Conservation (phyloP, 2,113 vertebrate species). For the Callaeas wilsoni region DNA sequence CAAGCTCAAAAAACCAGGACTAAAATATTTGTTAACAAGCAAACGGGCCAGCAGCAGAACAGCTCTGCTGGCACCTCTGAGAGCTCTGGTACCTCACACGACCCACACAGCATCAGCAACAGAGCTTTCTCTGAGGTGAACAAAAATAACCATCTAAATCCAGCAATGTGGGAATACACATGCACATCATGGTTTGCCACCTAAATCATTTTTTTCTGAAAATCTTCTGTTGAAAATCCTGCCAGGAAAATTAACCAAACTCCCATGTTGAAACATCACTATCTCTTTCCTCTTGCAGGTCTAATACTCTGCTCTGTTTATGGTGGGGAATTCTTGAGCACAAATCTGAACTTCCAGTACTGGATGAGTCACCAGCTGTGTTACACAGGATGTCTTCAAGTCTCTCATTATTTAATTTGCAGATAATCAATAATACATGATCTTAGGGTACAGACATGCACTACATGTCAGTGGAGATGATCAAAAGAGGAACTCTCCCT, state of each 20-base stretch:
- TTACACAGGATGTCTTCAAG: background rate
- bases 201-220: rapidly evolving
- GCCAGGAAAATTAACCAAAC: background rate
- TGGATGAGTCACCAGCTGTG: background rate
- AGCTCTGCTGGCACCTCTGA: rapidly evolving
- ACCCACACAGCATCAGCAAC: background rate
- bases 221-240: background rate
- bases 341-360: background rate
- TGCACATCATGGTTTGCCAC: background rate
- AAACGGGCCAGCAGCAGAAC: background rate
- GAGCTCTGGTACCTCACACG: background rate
- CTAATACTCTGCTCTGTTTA: background rate
- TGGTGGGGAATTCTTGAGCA: background rate
- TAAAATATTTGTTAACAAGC: background rate
- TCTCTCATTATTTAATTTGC: background rate
- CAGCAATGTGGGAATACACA: background rate
- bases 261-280: background rate
- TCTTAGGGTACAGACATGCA: background rate
- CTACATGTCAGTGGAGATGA: background rate
- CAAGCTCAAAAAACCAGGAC: background rate
- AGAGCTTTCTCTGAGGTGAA: background rate
- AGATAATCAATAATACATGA: background rate
- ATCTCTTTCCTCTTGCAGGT: background rate
- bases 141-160: background rate
- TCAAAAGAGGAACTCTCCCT: background rate